Base-by-base conservation (phyloP, 2,113 vertebrate genomes). In the Siniperca knerii region DNA sequence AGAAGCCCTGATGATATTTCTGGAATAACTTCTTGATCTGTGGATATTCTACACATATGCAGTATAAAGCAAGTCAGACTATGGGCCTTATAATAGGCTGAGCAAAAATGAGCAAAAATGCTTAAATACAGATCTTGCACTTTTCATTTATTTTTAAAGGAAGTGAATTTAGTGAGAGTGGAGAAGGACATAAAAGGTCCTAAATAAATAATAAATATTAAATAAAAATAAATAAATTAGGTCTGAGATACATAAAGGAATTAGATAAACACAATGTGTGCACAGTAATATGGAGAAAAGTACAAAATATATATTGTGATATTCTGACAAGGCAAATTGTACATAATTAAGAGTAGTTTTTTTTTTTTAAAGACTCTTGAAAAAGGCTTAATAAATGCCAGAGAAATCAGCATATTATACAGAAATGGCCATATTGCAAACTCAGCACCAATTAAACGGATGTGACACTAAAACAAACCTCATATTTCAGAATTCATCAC, bases 401-500 rank as follows among this genome's bases (percentile, higher is more conserved):
- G 6, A 71, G 16, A 42, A 48, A 74, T 48, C 37, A 33, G 5
- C 16, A 37, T 16, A 55, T 12, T 20, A 48, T 33, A 13, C 16
- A 68, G 29, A 75, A 50, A 50, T 37, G 13, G 37, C 13, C 6
- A 40, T 6, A 7, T 13, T 61, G 33, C 52, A 35, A 73, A 67
- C 16, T 65, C 42, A 58, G 29, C 4, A 48, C 3, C 5, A 35
- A 25, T 11, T 54, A 40, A 46, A n/a, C 50, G 8, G 16, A 67
- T 8, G 11, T n/a, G 35, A 78, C 37, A 42, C 54, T 11, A 66
- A 20, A 54, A 10, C 67, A 57, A 46, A 35, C 9, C 4, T 66
- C 9, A 66, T n/a, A 35, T 73, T 42, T 54, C 33, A 64, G 35
- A 83, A 25, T 54, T 42, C 0, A 54, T 83, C 57, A 88, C 33